A percentile compares a stretch with the other conserved stretches of the same genome.
phyloP scores from a whole-genome alignment of 2,797 vertebrate genomes.

The Esox lucius region DNA sequence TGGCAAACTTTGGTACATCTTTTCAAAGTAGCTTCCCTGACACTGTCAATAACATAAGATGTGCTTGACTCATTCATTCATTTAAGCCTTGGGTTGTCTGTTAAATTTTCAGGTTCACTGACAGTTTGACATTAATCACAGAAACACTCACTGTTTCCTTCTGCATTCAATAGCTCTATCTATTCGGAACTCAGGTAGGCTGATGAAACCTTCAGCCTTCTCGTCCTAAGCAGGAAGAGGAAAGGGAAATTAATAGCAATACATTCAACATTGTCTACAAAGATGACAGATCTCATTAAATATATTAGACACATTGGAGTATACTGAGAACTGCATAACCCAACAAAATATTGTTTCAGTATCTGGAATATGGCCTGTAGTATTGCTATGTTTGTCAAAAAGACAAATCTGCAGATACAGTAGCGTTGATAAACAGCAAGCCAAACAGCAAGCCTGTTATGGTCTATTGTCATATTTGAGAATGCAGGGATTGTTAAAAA shows the following conservation, averaged over 20 bases:
- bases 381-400: not conserved
- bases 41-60: not conserved
- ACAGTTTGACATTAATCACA: not conserved
- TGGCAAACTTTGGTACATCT: too few relatives aligned
- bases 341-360: not conserved
- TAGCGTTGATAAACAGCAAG: not conserved
- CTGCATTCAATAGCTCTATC: conserved; percentile 80
- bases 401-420: not conserved
- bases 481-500: too few relatives aligned
- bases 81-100: not conserved
- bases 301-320: not conserved
- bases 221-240: conserved; percentile 67
- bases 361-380: not conserved
- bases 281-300: not conserved
- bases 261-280: not conserved
- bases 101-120: not conserved
- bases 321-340: not conserved
- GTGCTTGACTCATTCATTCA: not conserved
- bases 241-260: not conserved
- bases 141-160: conserved; percentile 76
- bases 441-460: not conserved
- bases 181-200: conserved; percentile 82
- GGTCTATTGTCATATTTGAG: not conserved
- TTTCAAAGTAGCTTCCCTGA: too few relatives aligned
- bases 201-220: conserved; percentile 82